These are phyloP conservation scores for Archips xylosteana DNA, from an alignment of 2,888 invertebrate genomes.

Conservation along the genomic window DNA sequence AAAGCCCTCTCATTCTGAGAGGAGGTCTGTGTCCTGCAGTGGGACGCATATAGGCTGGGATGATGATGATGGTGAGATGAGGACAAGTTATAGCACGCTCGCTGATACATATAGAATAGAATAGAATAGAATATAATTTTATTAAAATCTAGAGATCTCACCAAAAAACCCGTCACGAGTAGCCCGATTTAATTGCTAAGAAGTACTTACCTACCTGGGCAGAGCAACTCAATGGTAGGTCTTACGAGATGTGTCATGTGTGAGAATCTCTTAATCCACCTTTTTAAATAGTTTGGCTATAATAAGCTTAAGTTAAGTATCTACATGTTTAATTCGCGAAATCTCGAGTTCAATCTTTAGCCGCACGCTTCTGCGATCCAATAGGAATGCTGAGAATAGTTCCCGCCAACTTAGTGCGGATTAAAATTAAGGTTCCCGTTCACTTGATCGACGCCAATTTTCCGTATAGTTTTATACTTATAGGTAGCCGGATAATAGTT, in stretches of 20 bases:
- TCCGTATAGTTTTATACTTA: neutral
- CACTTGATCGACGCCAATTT: neutral
- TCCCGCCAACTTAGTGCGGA: conserved; percentile 65
- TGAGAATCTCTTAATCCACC: neutral
- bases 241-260: neutral
- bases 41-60: too few species aligned
- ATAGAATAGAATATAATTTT: too few species aligned
- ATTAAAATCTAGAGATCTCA: too few species aligned
- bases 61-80: too few species aligned
- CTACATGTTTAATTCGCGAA: neutral
- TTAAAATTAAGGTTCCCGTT: conserved; percentile 47
- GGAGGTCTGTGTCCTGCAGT: too few species aligned
- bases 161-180: too few species aligned
- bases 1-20: too few species aligned
- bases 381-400: conserved; percentile 71
- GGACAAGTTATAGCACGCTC: too few species aligned
- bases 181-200: too few species aligned
- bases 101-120: too few species aligned
- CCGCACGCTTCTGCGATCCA: conserved; percentile 41
- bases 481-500: too few species aligned
- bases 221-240: neutral
- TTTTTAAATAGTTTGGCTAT: neutral
- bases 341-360: conserved; percentile 2
- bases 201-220: too few species aligned
- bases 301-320: neutral